phyloP scores from a whole-genome alignment of 2,113 vertebrate genomes.

The Semnopithecus entellus region DNA sequence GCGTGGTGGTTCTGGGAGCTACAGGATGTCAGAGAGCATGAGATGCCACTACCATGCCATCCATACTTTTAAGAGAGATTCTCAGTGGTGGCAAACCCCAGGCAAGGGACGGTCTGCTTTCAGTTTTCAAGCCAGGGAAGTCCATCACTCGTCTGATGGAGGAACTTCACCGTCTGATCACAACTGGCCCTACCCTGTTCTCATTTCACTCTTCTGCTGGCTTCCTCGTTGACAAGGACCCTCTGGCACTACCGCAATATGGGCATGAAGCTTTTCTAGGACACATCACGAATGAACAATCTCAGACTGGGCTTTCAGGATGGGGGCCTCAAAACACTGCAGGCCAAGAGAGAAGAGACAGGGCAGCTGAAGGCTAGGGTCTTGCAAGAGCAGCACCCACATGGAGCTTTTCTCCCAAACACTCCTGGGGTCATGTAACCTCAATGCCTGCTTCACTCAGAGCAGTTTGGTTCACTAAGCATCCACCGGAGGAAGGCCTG shows the following conservation, averaged over 20 bases:
- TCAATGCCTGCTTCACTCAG: neutral
- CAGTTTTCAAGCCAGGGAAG: neutral
- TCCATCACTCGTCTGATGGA: neutral
- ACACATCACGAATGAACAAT: neutral
- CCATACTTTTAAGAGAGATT: neutral
- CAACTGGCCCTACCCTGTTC: neutral
- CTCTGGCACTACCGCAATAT: neutral
- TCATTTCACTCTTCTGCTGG: neutral
- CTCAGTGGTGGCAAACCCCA: neutral
- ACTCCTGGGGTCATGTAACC: neutral
- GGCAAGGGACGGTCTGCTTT: neutral
- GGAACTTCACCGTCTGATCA: neutral
- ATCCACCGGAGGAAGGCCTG: neutral
- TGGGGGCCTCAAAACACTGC: neutral
- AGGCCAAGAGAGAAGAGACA: neutral
- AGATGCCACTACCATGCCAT: neutral
- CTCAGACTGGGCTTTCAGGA: neutral
- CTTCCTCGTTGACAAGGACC: neutral
- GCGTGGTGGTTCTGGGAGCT: neutral
- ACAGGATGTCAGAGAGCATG: accelerated
- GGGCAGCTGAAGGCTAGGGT: neutral
- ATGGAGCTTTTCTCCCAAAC: neutral
- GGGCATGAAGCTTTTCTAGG: neutral
- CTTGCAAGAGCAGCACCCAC: neutral
- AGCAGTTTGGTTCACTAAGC: neutral